Evolutionary conservation across 2,113 vertebrate species (phyloP).

Genomic region (Entelurus aequoreus): DNA sequence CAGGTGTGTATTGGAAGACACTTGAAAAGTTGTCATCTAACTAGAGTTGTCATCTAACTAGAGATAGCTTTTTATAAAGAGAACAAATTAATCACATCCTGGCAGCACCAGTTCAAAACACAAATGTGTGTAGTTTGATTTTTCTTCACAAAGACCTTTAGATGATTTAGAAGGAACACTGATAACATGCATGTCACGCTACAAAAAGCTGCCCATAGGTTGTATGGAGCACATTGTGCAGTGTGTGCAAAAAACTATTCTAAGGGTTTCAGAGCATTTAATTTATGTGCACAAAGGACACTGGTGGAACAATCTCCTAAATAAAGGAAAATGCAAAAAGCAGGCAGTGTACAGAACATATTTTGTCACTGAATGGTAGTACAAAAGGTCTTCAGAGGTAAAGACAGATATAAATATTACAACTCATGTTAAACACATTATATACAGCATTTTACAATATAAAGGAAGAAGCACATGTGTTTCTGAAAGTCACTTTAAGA

Average conservation of each 20-base stretch:
- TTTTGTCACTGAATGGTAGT: conserved; percentile 14
- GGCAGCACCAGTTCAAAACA: background rate
- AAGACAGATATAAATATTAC: conserved; percentile 26
- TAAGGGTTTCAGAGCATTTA: conserved; percentile 2
- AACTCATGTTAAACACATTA: conserved; percentile 59
- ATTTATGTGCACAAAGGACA: background rate
- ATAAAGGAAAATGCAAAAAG: background rate
- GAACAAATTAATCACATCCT: background rate
- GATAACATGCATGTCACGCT: no score
- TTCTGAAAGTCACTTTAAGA: no score
- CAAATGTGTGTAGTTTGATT: no score
- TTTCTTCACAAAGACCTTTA: no score
- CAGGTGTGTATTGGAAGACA: no score
- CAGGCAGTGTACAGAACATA: background rate
- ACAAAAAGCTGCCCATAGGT: no score
- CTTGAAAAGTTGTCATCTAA: no score
- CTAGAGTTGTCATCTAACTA: no score
- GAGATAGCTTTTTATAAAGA: background rate
- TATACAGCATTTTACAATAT: conserved; percentile 54
- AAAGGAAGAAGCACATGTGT: background rate
- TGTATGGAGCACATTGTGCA: background rate
- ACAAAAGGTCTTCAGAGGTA: conserved; percentile 31
- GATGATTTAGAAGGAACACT: no score
- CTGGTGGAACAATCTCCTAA: background rate
- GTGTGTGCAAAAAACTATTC: conserved; percentile 3